A percentile compares a stretch with the other conserved stretches of the same genome.
These are phyloP conservation scores for Salvelinus alpinus DNA, from an alignment of 2,113 vertebrate species.

Conservation along the genomic window DNA sequence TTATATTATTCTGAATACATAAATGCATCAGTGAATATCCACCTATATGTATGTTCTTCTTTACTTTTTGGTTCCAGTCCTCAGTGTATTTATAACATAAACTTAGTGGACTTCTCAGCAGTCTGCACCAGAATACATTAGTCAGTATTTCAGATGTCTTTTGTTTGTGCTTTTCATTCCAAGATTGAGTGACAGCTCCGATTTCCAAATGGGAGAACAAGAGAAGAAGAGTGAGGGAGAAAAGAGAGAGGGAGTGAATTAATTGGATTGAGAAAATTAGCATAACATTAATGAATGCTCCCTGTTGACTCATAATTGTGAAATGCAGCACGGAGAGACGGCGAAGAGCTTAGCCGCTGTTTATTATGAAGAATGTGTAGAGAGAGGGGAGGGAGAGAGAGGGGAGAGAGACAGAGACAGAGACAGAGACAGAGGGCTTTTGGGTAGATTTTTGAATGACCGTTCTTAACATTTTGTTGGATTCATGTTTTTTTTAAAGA, in stretches of 20 bases:
- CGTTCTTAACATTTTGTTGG: background rate
- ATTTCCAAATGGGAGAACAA: slow-evolving; percentile 62
- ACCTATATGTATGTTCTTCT: slow-evolving; percentile 8
- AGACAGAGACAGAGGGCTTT: no score
- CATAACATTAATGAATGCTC: slow-evolving; percentile 82
- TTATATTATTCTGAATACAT: background rate
- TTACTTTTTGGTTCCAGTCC: background rate
- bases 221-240: slow-evolving; percentile 66
- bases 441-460: background rate
- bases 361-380: slow-evolving; percentile 45
- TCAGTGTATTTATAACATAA: slow-evolving; percentile 25
- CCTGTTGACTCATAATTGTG: slow-evolving; percentile 75
- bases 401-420: no score
- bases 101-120: slow-evolving; percentile 37
- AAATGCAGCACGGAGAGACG: slow-evolving; percentile 55
- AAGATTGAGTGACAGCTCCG: slow-evolving; percentile 73
- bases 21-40: background rate
- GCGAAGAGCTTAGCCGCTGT: background rate
- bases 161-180: slow-evolving; percentile 63
- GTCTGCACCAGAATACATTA: slow-evolving; percentile 57
- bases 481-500: background rate
- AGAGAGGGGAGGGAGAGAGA: background rate
- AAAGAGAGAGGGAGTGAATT: slow-evolving; percentile 63
- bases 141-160: slow-evolving; percentile 61
- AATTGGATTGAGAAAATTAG: slow-evolving; percentile 82